phyloP scores from a whole-genome alignment of 2,113 vertebrate species.

The Oncorhynchus gorbuscha region DNA sequence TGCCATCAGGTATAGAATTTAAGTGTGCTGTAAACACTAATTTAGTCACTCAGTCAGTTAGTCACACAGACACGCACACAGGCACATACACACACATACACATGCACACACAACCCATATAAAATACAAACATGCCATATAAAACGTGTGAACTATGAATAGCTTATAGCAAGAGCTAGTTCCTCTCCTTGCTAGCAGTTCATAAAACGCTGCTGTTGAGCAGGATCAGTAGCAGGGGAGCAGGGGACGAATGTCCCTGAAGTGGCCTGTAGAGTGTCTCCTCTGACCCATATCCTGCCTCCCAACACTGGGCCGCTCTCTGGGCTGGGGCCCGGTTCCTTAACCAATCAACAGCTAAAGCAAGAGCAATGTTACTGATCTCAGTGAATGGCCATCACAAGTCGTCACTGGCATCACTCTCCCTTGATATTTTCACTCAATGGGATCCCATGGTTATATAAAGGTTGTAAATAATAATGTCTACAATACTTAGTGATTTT shows the following conservation, averaged over 20 bases:
- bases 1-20: background rate
- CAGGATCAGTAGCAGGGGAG: conserved; percentile 34
- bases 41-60: too few species aligned
- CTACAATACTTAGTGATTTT: too few species aligned
- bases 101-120: too few species aligned
- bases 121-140: conserved; percentile 8
- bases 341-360: conserved; percentile 42
- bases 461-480: too few species aligned
- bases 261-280: conserved; percentile 50
- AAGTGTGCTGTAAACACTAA: background rate
- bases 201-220: too few species aligned
- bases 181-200: too few species aligned
- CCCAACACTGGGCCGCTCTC: conserved; percentile 47
- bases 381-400: conserved; percentile 11
- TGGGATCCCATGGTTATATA: conserved; percentile 9
- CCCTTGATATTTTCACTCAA: background rate
- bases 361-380: conserved; percentile 12
- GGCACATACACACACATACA: too few species aligned
- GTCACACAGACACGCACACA: too few species aligned
- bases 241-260: conserved; percentile 61
- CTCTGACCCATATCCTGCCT: conserved; percentile 63
- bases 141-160: conserved; percentile 61
- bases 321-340: conserved; percentile 20
- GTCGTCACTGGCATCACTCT: conserved; percentile 10
- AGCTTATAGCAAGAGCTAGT: conserved; percentile 19